These are phyloP conservation scores for Bergia puertoricense DNA, from an alignment of 92 coral and sea anemone species.

Conservation along the genomic window DNA sequence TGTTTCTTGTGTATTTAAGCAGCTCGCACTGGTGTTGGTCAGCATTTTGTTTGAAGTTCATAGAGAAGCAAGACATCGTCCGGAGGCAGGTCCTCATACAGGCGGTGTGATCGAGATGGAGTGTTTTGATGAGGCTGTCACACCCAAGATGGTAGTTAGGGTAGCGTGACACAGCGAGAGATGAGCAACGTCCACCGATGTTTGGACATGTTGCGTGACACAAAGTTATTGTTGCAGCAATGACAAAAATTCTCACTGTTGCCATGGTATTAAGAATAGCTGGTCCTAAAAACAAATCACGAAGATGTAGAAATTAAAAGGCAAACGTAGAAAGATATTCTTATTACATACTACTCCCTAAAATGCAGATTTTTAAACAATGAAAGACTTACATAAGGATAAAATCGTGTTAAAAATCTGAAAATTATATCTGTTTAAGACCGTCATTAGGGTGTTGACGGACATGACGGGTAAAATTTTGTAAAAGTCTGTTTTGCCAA, in stretches of 20 bases:
- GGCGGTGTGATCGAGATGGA: not conserved
- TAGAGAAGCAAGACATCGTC: not conserved
- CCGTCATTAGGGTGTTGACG: too few relatives aligned
- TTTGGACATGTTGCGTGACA: not conserved
- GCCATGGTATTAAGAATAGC: not conserved
- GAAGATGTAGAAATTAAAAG: too few relatives aligned
- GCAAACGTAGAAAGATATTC: too few relatives aligned
- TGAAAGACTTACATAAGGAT: too few relatives aligned
- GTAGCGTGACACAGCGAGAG: not conserved
- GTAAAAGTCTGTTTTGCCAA: too few relatives aligned
- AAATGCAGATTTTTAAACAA: too few relatives aligned
- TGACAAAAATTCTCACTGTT: not conserved
- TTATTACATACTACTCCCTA: too few relatives aligned
- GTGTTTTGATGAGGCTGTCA: not conserved
- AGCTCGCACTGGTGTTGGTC: not conserved
- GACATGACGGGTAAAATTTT: too few relatives aligned
- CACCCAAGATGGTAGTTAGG: conserved; percentile 11
- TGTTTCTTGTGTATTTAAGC: not conserved
- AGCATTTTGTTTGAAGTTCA: not conserved
- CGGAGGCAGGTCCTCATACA: not conserved
- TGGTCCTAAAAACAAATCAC: too few relatives aligned
- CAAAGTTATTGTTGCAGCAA: not conserved
- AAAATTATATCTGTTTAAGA: too few relatives aligned
- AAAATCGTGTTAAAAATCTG: too few relatives aligned
- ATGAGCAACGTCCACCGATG: not conserved